Evolutionary conservation across 2,888 invertebrate genomes (phyloP), one percentile per base, ranked within the genome.

Genomic region (Epiblema foenella): DNA sequence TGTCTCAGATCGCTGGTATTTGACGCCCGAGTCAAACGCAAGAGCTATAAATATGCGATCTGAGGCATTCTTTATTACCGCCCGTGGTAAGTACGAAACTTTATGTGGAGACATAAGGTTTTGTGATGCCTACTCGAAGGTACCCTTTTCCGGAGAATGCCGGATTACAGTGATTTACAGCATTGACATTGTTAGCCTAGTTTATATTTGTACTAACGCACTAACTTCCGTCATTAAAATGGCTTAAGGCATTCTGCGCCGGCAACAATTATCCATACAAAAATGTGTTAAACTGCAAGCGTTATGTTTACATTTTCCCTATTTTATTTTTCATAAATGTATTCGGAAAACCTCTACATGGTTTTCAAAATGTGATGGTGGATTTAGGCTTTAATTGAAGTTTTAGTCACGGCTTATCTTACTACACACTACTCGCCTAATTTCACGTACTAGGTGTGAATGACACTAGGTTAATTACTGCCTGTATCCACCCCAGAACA

Each of bases 341-440:
- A 59, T 42, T 46, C 24, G 17, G 46, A 70, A 18, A 70, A 54
- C 52, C 65, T 39, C 59, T 75, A 87, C n/a, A 85, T 86, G 89
- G 81, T 82, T 87, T 86, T 87, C 82, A 80, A 83, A 86, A 87
- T 88, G 89, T 89, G 85, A 87, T 87, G 88, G 80, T 81, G 90
- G 91, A 87, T 90, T 91, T 90, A 90, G 90, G 88, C 90, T 89
- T 85, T 91, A 90, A 90, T 91, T 91, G 89, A 89, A 78, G 77
- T 51, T 57, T 63, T n/a, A 49, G 57, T 39, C 46, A 59, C 42
- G 17, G 54, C 62, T 66, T 66, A 24, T 52, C 65, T 58, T 49
- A 33, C 20, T 33, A 33, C 49, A 37, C 73, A 70, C 77, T 78
- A 70, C 77, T 78, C 73, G 82, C 83, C 79, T 84, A 81, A 78